Base-by-base conservation (phyloP, 2,113 vertebrate genomes). In the Hydrochoerus hydrochaeris region DNA sequence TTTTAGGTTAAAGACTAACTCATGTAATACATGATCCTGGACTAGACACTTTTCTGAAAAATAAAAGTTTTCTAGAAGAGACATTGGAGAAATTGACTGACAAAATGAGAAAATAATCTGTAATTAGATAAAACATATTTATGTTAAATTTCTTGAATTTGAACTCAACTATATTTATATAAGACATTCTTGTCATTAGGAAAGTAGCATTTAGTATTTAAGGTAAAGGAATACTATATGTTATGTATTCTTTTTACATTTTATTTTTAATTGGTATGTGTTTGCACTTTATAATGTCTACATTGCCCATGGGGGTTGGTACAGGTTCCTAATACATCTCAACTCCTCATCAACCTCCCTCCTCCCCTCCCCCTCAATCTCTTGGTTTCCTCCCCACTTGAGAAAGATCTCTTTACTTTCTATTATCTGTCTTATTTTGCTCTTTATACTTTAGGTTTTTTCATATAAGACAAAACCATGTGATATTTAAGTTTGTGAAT, bases 111-210 rank as follows among this genome's bases (percentile, higher is more conserved):
- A 85, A 77, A 41, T 13, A 49, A 78, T 35, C 32, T 65, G 16
- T 52, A 60, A 32, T 86, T 87, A 75, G 22, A 82, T 82, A 84
- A 95, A 90, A 57, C 35, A 73, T 41, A 41, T 58, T 77, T 71
- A n/a, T 44, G 14, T 78, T 80, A 57, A 73, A 60, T 58, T 80
- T 91, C 10, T 93, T 85, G 38, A 85, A 94, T 81, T 77, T 83
- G 35, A 67, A 81, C 20, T 67, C 10, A 52, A 6, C 17, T 46
- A 19, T 80, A 20, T 22, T 92, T 91, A 81, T 89, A n/a, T 57
- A 67, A 67, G 14, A 41, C 41, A 52, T 80, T 19, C 7, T 4
- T 91, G 28, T 86, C 78, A 32, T 92, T 69, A 94, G 65, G 20
- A 78, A 77, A 88, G 52, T 46, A 46, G 19, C 5, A 22, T 46